Percentiles rank a stretch among this genome's conserved stretches.
Conservation (phyloP, 2,113 vertebrate species). For the Callipepla squamata region DNA sequence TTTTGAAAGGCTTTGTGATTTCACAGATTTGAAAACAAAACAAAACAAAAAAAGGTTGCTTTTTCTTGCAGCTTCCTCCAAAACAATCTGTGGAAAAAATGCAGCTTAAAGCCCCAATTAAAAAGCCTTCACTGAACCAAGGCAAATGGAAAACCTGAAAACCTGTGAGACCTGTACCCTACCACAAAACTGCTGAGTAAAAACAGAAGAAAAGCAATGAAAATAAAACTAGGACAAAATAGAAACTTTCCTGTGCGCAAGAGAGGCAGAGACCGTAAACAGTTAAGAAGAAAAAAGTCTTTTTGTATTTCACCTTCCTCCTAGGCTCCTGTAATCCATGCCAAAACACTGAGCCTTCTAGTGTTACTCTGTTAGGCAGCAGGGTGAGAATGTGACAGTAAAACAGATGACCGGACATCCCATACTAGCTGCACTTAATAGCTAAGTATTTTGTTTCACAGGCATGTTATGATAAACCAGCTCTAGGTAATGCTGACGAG, state of each 20-base stretch:
- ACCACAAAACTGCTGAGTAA: neutral
- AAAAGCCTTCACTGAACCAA: neutral
- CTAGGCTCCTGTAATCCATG: conserved; percentile 59
- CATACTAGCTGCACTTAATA: conserved; percentile 49
- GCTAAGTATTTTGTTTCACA: conserved; percentile 72
- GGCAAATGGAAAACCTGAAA: neutral
- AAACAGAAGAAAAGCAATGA: neutral
- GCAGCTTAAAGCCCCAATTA: neutral
- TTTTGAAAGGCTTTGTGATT: conserved; percentile 30
- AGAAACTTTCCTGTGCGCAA: neutral
- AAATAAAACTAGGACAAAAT: conserved; percentile 4
- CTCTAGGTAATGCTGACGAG: conserved; percentile 10
- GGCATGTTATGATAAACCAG: conserved; percentile 23
- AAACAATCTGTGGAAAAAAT: neutral
- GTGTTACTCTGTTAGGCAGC: conserved; percentile 62
- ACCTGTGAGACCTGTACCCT: neutral
- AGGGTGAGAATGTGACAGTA: conserved; percentile 64
- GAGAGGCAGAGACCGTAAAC: neutral
- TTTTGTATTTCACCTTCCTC: conserved; percentile 57
- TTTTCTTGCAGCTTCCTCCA: conserved; percentile 9
- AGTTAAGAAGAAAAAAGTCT: conserved; percentile 42
- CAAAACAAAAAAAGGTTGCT: neutral
- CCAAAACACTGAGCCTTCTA: conserved; percentile 65
- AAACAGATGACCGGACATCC: conserved; percentile 80
- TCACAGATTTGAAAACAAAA: neutral